These are phyloP conservation scores for Diarsia rubi DNA, from an alignment of 2,888 invertebrate species.

Conservation along the genomic window DNA sequence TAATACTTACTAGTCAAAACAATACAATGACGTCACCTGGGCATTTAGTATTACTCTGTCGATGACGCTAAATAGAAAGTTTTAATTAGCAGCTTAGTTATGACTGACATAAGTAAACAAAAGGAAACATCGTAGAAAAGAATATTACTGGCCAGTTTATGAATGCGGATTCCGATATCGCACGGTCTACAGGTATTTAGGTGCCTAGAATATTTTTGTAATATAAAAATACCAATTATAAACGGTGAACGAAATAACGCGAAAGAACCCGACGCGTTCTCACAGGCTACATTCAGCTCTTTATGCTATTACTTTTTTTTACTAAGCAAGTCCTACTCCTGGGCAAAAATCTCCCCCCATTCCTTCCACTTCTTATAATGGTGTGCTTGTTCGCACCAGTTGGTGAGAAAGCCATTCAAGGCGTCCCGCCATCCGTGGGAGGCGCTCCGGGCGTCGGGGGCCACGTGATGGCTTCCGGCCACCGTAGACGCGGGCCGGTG, in stretches of 20 bases:
- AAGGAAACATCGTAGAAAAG: background rate
- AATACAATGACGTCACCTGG: constrained; percentile 3
- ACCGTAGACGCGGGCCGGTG: too few relatives aligned
- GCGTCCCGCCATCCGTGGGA: too few relatives aligned
- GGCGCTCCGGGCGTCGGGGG: too few relatives aligned
- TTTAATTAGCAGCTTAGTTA: constrained; percentile 13
- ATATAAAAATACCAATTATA: background rate
- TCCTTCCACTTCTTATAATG: too few relatives aligned
- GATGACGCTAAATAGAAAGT: constrained; percentile 48
- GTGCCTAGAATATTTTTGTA: background rate
- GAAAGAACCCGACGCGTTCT: background rate
- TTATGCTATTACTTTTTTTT: too few relatives aligned
- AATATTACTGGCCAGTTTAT: background rate
- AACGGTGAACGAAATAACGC: background rate
- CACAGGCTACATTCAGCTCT: too few relatives aligned
- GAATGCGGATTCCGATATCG: background rate
- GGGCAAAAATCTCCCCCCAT: too few relatives aligned
- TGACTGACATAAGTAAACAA: background rate
- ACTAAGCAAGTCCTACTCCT: too few relatives aligned
- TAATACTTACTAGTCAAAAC: background rate
- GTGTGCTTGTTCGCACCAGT: too few relatives aligned
- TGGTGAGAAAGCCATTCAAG: too few relatives aligned
- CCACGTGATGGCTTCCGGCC: too few relatives aligned
- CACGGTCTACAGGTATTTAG: background rate
- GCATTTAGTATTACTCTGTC: constrained; percentile 15